Conservation (phyloP, 2,797 vertebrate species). For the Bucorvus abyssinicus region DNA sequence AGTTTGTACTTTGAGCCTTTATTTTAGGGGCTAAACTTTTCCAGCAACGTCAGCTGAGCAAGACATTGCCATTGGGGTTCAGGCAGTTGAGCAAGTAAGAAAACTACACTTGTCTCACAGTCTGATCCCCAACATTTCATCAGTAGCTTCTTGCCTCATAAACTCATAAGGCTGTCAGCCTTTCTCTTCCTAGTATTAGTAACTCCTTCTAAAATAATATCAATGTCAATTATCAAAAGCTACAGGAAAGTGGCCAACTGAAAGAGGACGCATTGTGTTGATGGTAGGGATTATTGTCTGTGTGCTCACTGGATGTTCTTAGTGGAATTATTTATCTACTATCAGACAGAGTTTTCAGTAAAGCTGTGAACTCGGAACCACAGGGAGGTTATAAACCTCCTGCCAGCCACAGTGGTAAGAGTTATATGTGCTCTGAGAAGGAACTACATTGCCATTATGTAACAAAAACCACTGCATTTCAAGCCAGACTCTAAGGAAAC, state of each 20-base stretch:
- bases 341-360: not conserved
- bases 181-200: not conserved
- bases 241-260: not conserved
- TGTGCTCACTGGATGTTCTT: not conserved
- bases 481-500: not conserved
- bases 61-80: not conserved
- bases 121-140: not conserved
- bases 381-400: not conserved
- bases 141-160: not conserved
- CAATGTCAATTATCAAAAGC: not conserved
- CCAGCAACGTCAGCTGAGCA: not conserved
- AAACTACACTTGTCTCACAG: not conserved
- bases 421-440: not conserved
- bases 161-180: not conserved
- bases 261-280: not conserved
- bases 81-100: not conserved
- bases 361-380: rapidly evolving
- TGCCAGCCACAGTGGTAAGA: not conserved
- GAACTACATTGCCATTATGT: not conserved
- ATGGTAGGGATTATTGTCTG: not conserved
- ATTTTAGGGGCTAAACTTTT: not conserved
- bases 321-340: not conserved
- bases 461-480: not conserved
- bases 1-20: not conserved
- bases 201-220: not conserved